These are phyloP conservation scores for Apeira syringaria DNA, from an alignment of 2,888 invertebrate genomes.

Conservation along the genomic window DNA sequence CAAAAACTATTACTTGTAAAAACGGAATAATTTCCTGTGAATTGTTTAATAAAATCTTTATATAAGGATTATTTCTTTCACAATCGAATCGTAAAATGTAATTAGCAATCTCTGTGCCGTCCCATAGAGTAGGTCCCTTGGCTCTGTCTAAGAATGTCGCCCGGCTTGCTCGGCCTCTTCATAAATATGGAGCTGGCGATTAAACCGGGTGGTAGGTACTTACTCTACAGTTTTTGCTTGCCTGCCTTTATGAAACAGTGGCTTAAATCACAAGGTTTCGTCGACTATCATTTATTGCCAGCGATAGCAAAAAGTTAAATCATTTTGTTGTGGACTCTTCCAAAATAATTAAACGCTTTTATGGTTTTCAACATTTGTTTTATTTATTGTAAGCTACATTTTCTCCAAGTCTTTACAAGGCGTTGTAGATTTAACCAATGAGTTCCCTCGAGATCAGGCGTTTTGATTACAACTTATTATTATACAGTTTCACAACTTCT, in stretches of 20 bases:
- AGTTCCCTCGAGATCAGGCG: too few species aligned
- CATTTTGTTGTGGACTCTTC: conserved; percentile 21
- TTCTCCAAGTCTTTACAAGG: too few species aligned
- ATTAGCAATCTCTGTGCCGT: conserved; percentile 44
- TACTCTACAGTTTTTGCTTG: conserved; percentile 52
- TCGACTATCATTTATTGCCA: conserved; percentile 23
- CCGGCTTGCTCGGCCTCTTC: conserved; percentile 56
- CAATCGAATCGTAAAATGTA: conserved; percentile 29
- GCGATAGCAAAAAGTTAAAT: conserved; percentile 19
- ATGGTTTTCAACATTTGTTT: too few species aligned
- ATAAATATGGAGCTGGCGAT: conserved; percentile 77
- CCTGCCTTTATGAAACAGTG: conserved; percentile 39
- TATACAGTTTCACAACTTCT: too few species aligned
- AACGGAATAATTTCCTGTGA: too few species aligned
- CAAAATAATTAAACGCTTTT: too few species aligned
- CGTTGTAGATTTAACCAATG: too few species aligned
- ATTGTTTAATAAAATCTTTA: too few species aligned
- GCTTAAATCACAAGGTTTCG: conserved; percentile 43
- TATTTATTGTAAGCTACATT: too few species aligned
- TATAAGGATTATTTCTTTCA: too few species aligned
- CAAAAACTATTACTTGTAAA: too few species aligned
- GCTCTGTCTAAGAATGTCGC: conserved; percentile 69
- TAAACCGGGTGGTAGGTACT: conserved; percentile 53
- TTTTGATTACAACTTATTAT: too few species aligned
- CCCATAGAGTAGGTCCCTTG: conserved; percentile 32